Base-by-base conservation (phyloP, 2,797 vertebrate genomes). In the Moxostoma hubbsi region DNA sequence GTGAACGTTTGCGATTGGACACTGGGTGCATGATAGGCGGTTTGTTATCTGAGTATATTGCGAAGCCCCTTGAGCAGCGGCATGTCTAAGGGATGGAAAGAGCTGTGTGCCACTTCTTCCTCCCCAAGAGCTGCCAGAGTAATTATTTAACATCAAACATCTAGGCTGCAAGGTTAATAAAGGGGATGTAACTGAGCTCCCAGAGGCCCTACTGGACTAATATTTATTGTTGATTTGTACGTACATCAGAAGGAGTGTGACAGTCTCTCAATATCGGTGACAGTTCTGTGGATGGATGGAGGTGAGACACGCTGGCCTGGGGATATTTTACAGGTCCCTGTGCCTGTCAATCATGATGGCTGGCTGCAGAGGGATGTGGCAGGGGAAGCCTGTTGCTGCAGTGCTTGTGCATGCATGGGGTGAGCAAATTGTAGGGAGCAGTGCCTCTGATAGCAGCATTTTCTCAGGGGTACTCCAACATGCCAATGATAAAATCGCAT, bases 91-190 rank as follows among this genome's bases (percentile, higher is more conserved):
- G 70, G 87, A 74, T 62, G 15, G 70, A 55, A 64, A 16, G 43
- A 61, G 66, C 5, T 61, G 50, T 70, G 66, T 62, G 50, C 18
- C 47, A 10, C 73, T 59, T 72, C 36, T 71, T 36, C 36, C 36
- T 82, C 81, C 82, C 57, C 50, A 79, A 86, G 85, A 90, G 82
- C 77, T 87, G 85, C 86, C 73, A 85, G 80, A 73, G 82, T 86
- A 86, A 90, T 91, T 89, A 88, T 92, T 92, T 84, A 89, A 88
- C 87, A 89, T 90, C 81, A 90, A 88, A 90, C 83, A 89, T 84
- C 68, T 80, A 83, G 89, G 86, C 88, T 89, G 91, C 90, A 87
- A 83, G 90, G 87, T 87, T 90, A 92, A 89, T 90, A 87, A 86
- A 86, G 80, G 80, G 82, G 84, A 87, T 88, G 82, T 89, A 86